Base-by-base conservation (phyloP, 2,797 vertebrate genomes). In the Peromyscus attwateri region DNA sequence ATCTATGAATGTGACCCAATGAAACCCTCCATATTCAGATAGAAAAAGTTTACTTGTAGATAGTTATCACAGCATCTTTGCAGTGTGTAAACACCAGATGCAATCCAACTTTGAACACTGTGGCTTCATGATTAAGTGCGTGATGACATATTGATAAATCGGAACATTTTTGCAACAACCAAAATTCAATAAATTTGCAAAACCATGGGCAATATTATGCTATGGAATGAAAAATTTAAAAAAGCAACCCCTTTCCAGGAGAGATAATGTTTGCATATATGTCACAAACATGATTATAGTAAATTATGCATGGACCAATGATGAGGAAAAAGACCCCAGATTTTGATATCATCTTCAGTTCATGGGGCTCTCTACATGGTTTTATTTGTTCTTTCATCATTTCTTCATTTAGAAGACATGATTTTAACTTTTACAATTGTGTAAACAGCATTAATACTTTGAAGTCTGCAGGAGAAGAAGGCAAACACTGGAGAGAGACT, bases 341-440 rank as follows among this genome's bases (percentile, higher is more conserved):
- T 49, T 94, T 95, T 80, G 91, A 91, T 57, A 43, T 27, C 66
- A 3, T 55, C 31, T 66, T 92, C n/a, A 21, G 29, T 3, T 89
- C 16, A 55, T 37, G 37, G 83, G n/a, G 25, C 55, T 92, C 43
- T 73, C 57, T 19, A 16, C 16, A 43, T 62, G 13, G 83, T 79
- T 93, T 71, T 91, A 25, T 66, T 91, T 94, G 43, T 43, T 91
- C 62, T 91, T 89, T 57, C 70, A 88, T 34, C 21, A 43, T 17
- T 43, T 89, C 25, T 87, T 13, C 66, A 87, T 64, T 95, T 89
- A 29, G 57, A 92, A 94, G 90, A 80, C 71, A 77, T 68, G 52
- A 57, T 60, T 93, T 85, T 92, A 23, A n/a, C 46, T 89, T 92
- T 96, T 46, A 43, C 90, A 83, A 88, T 62, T 89, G 77, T 49